A percentile compares a stretch with the other conserved stretches of the same genome.
phyloP scores from a whole-genome alignment of 2,888 invertebrate genomes.

The Amiota communis region DNA sequence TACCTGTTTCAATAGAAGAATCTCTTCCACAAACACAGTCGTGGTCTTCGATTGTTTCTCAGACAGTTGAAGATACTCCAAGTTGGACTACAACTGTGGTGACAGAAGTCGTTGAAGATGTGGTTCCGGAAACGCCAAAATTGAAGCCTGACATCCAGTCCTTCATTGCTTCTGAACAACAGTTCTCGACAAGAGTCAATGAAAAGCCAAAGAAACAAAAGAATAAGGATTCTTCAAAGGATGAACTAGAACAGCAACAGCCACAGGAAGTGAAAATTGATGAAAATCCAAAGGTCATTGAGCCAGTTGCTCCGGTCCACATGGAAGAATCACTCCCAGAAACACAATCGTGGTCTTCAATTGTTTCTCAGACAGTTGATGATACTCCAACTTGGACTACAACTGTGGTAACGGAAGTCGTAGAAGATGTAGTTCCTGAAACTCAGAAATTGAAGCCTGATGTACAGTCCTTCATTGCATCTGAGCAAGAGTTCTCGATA shows the following conservation, averaged over 20 bases:
- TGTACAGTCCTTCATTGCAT: not conserved
- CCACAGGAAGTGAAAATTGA: not conserved
- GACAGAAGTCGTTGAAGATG: not conserved
- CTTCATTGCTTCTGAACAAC: not conserved
- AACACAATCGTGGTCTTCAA: constrained; percentile 52
- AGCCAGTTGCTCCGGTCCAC: constrained; percentile 13
- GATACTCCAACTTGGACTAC: not conserved
- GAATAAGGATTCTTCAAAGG: constrained; percentile 25
- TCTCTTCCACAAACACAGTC: constrained; percentile 31
- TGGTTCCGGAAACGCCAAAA: not conserved
- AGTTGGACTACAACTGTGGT: not conserved
- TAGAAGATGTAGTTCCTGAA: not conserved
- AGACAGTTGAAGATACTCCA: constrained; percentile 26
- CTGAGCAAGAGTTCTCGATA: not conserved
- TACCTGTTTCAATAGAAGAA: not conserved
- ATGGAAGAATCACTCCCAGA: constrained; percentile 15
- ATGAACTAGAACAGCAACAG: not conserved
- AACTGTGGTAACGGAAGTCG: constrained; percentile 6
- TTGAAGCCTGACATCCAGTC: constrained; percentile 26
- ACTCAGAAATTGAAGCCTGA: not conserved
- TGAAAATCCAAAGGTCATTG: not conserved
- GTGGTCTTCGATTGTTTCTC: constrained; percentile 45
- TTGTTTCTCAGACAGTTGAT: constrained; percentile 31
- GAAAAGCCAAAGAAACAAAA: constrained; percentile 23
- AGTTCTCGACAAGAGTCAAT: not conserved